Percentiles rank a stretch among this genome's conserved stretches.
Conservation (phyloP, 2,797 vertebrate genomes). For the Takifugu ocellatus region DNA sequence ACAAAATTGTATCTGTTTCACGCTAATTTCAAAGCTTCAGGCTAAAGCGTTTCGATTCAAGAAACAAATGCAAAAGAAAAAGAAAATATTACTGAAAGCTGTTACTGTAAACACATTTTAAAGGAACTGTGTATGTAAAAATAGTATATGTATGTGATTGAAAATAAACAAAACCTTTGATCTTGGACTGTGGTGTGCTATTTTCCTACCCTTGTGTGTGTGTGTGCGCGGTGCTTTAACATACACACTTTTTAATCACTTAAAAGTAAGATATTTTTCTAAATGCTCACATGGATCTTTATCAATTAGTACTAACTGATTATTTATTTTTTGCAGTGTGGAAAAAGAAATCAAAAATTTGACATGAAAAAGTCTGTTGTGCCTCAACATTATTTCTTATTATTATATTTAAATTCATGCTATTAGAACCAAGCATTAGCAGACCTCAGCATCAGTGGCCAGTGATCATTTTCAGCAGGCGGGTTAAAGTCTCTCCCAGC, state of each 20-base stretch:
- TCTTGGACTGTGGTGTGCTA: slow-evolving; percentile 57
- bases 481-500: no score
- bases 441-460: no score
- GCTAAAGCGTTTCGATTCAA: slow-evolving; percentile 69
- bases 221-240: background rate
- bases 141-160: slow-evolving; percentile 82
- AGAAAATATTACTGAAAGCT: slow-evolving; percentile 63
- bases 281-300: no score
- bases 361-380: no score
- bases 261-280: no score
- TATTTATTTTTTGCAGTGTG: no score
- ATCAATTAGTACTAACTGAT: no score
- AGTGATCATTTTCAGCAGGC: no score
- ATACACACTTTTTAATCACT: background rate
- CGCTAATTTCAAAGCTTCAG: slow-evolving; percentile 71
- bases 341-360: no score
- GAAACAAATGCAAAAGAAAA: slow-evolving; percentile 68
- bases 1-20: slow-evolving; percentile 64
- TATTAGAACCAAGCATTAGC: no score
- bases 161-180: slow-evolving; percentile 85
- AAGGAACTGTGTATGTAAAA: slow-evolving; percentile 84
- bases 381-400: no score
- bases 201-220: slow-evolving; percentile 12
- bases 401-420: no score
- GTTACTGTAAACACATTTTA: slow-evolving; percentile 82